Evolutionary conservation across 2,888 invertebrate species (phyloP), one percentile per base, ranked within the genome.

Genomic region (Nysson spinosus): DNA sequence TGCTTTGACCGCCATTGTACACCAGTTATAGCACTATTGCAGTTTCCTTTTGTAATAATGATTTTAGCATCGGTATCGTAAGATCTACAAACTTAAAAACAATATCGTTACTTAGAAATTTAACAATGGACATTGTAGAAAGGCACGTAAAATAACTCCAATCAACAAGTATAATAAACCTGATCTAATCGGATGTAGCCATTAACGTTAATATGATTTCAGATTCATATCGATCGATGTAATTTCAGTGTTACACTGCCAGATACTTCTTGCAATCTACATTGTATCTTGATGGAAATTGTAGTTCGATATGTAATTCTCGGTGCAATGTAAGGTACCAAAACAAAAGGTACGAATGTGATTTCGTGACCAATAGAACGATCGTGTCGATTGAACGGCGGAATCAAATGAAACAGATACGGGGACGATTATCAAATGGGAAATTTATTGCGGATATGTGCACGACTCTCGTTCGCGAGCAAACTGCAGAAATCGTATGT

Each of bases 1-100:
- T 42, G 72, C 56, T 55, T 40, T 22, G 55, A 69, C 57, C 63
- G 63, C 39, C 54, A 68, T 60, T 68, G 54, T 72, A 51, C 32
- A 16, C 47, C 35, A 12, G 24, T 66, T 70, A 67, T 37, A 55
- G 43, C 50, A 32, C 26, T 63, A 64, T 64, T 68, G 57, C 57
- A 72, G 68, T 72, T 72, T 55, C 57, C 68, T 57, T 37, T 39
- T 22, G 34, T 40, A 50, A 51, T 54, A 60, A 70, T 20, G 39
- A 70, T 61, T 42, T 19, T 28, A 22, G 47, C 43, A 47, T 56
- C 49, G 14, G 42, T 26, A 46, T 20, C 42, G 42, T 55, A 49
- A 20, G 52, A 43, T 54, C 50, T 37, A 40, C 47, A 35, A 51
- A 35, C 20, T 50, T 50, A 28, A 32, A 49, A 69, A 35, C 32